A percentile compares a stretch with the other conserved stretches of the same genome.
These are phyloP conservation scores for Melinopterus prodromus DNA, from an alignment of 2,888 invertebrate genomes.

Conservation along the genomic window DNA sequence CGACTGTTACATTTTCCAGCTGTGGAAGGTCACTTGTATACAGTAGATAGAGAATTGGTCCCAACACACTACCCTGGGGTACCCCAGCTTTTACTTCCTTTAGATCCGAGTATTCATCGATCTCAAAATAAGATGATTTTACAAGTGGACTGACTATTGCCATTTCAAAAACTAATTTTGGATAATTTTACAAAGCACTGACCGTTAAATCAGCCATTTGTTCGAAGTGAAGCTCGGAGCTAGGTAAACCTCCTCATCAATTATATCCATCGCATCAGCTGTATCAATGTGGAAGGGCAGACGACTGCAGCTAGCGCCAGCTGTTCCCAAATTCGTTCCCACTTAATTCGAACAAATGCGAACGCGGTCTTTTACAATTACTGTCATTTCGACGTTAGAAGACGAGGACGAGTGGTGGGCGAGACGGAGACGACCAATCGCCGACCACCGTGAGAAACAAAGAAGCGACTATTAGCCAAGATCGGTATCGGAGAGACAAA, in stretches of 20 bases:
- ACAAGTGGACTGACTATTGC: too few species aligned
- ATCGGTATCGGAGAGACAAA: slow-evolving; percentile 43
- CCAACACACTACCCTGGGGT: too few species aligned
- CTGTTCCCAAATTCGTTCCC: neutral
- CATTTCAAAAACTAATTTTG: too few species aligned
- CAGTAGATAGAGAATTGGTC: too few species aligned
- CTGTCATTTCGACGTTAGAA: neutral
- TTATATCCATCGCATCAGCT: neutral
- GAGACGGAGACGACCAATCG: neutral
- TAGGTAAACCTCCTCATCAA: neutral
- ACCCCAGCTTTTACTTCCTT: too few species aligned
- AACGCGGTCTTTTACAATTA: neutral
- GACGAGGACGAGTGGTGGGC: neutral
- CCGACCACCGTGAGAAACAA: slow-evolving; percentile 4
- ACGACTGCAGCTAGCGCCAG: neutral
- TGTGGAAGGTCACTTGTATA: too few species aligned
- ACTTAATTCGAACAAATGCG: slow-evolving; percentile 4
- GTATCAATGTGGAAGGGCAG: neutral
- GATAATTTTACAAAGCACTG: too few species aligned
- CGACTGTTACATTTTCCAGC: too few species aligned
- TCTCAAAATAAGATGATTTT: too few species aligned
- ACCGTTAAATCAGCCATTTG: too few species aligned
- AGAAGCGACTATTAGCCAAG: neutral
- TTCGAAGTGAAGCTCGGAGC: too few species aligned
- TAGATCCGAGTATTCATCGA: too few species aligned